These are phyloP conservation scores for Amphipyra berbera DNA, from an alignment of 2,888 invertebrate species.

Conservation along the genomic window DNA sequence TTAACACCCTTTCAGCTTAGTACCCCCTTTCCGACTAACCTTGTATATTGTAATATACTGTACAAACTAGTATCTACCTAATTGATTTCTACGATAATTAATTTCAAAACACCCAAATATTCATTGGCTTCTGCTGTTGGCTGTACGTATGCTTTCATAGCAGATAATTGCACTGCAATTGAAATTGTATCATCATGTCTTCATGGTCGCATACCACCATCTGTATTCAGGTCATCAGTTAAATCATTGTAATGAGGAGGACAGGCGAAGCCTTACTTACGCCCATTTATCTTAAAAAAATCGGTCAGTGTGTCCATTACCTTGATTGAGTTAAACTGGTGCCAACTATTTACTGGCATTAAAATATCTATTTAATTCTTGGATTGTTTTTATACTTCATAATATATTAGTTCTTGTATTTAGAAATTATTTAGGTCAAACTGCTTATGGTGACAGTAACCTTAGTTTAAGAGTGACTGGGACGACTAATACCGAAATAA, in stretches of 20 bases:
- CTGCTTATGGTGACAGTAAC: background rate
- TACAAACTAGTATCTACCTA: no score
- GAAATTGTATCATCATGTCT: background rate
- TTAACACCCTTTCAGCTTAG: no score
- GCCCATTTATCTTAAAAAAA: constrained; percentile 33
- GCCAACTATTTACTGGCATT: constrained; percentile 32
- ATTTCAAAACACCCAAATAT: no score
- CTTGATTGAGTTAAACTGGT: constrained; percentile 16
- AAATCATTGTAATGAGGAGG: constrained; percentile 26
- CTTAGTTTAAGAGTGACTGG: no score
- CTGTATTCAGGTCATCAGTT: constrained; percentile 25
- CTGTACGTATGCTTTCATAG: background rate
- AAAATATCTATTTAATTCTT: constrained; percentile 19
- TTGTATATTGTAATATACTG: no score
- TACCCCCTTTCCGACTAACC: no score
- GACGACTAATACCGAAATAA: no score
- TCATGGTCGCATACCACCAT: background rate
- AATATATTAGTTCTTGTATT: constrained; percentile 1
- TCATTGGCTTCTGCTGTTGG: no score
- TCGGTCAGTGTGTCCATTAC: constrained; percentile 38
- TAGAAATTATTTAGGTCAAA: constrained; percentile 1
- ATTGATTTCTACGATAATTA: no score
- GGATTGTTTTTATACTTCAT: constrained; percentile 16
- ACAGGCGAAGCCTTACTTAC: background rate
- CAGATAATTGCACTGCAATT: background rate